Percentiles rank a stretch among this genome's conserved stretches.
Evolutionary conservation across 2,888 invertebrate species (phyloP).

Genomic region (Oligia strigilis): DNA sequence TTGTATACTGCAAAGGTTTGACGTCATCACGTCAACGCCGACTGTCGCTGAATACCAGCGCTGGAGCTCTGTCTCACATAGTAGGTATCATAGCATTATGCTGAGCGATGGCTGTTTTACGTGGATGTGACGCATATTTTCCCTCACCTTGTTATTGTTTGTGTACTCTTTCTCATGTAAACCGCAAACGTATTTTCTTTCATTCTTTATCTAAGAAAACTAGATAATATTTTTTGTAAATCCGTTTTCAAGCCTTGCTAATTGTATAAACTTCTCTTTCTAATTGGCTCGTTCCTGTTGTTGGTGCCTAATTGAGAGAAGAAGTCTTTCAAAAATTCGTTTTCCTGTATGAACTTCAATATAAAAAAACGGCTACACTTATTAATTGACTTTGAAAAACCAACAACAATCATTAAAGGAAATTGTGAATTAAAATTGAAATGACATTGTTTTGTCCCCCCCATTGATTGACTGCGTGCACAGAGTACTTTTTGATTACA

Average conservation of each 20-base stretch:
- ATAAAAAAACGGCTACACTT: background rate
- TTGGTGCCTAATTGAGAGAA: too few species aligned
- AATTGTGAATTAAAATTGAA: slow-evolving; percentile 7
- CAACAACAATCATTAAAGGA: background rate
- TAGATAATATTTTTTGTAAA: background rate
- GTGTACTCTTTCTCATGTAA: background rate
- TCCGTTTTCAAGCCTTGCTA: background rate
- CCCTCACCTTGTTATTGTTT: background rate
- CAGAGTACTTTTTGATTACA: too few species aligned
- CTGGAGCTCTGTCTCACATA: background rate
- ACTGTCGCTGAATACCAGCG: background rate
- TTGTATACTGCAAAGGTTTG: background rate
- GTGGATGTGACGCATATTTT: background rate
- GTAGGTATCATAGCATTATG: background rate
- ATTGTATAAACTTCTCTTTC: background rate
- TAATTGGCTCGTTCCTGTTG: background rate
- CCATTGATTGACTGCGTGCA: slow-evolving; percentile 9
- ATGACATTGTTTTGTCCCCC: slow-evolving; percentile 1
- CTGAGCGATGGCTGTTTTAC: background rate
- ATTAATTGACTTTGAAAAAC: background rate
- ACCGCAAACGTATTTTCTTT: background rate
- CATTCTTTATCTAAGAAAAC: background rate
- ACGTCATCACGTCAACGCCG: background rate
- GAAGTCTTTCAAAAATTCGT: background rate
- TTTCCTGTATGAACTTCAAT: background rate